Percentiles rank a stretch among this genome's conserved stretches.
Conservation (phyloP, 1,140 invertebrate species). For the Hycleus cichorii region DNA sequence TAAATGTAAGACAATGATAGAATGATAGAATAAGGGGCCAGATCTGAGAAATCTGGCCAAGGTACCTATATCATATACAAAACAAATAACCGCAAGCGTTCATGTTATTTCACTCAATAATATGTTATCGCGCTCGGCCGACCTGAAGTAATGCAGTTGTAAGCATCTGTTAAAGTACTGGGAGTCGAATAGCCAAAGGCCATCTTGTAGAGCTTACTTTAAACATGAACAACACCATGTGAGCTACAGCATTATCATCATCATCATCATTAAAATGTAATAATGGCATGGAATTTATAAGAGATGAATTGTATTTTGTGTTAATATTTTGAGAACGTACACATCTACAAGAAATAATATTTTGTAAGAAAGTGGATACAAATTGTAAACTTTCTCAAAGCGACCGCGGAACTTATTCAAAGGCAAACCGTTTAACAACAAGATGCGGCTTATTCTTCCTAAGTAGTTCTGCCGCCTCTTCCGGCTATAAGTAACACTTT, state of each 20-base stretch:
- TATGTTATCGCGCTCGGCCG: constrained; percentile 35
- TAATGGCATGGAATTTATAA: too few relatives aligned
- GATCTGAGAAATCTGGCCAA: constrained; percentile 14
- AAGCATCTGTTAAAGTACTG: constrained; percentile 31
- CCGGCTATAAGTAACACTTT: constrained; percentile 17
- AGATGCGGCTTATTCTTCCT: constrained; percentile 16
- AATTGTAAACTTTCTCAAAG: constrained; percentile 25
- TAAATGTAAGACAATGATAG: background rate
- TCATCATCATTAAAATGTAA: too few relatives aligned
- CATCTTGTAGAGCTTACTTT: constrained; percentile 17
- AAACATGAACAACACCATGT: constrained; percentile 5
- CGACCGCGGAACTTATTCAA: constrained; percentile 21
- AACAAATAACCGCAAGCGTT: constrained; percentile 29
- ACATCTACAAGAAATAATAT: constrained; percentile 22
- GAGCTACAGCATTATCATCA: background rate
- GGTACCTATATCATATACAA: constrained; percentile 12
- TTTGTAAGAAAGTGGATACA: constrained; percentile 24
- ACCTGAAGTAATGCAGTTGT: constrained; percentile 36
- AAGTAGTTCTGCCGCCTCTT: constrained; percentile 19
- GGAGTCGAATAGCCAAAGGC: constrained; percentile 24
- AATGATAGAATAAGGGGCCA: background rate
- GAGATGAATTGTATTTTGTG: too few relatives aligned
- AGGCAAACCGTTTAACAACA: constrained; percentile 20
- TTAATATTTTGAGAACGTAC: constrained; percentile 11
- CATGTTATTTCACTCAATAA: constrained; percentile 36